phyloP scores from a whole-genome alignment of 1,140 invertebrate species.

The Reticulitermes speratus region DNA sequence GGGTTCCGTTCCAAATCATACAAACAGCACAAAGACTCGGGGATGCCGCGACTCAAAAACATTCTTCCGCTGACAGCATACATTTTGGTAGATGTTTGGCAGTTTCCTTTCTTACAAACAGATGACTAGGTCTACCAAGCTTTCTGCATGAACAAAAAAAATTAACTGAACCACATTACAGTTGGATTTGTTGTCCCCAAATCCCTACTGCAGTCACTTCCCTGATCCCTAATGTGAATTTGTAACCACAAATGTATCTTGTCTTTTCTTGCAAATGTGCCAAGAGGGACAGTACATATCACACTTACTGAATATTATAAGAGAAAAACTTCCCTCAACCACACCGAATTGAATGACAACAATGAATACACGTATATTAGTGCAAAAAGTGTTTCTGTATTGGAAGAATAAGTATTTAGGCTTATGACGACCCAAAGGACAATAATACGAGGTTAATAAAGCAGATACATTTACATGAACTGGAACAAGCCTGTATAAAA shows the following conservation, averaged over 20 bases:
- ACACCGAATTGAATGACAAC: constrained; percentile 15
- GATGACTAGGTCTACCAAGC: background rate
- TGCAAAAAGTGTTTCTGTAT: constrained; percentile 11
- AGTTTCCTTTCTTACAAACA: background rate
- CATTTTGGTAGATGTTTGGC: background rate
- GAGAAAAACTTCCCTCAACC: constrained; percentile 15
- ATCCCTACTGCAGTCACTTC: background rate
- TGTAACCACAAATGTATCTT: background rate
- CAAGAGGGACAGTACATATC: background rate
- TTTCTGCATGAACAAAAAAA: background rate
- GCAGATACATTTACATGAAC: background rate
- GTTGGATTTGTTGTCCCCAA: background rate
- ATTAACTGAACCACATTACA: background rate
- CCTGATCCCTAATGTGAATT: background rate
- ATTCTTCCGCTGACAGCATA: too few species aligned
- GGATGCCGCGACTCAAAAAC: background rate
- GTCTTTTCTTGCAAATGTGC: constrained; percentile 9
- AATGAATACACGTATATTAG: constrained; percentile 4
- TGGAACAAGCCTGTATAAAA: background rate
- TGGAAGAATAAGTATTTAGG: constrained; percentile 9
- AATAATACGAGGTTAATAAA: background rate
- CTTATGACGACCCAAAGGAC: background rate
- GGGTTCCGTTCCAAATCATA: background rate
- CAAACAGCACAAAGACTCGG: background rate
- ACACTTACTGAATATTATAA: background rate